Evolutionary conservation across 2,888 invertebrate species (phyloP).

Genomic region (Poecilus cupreus): DNA sequence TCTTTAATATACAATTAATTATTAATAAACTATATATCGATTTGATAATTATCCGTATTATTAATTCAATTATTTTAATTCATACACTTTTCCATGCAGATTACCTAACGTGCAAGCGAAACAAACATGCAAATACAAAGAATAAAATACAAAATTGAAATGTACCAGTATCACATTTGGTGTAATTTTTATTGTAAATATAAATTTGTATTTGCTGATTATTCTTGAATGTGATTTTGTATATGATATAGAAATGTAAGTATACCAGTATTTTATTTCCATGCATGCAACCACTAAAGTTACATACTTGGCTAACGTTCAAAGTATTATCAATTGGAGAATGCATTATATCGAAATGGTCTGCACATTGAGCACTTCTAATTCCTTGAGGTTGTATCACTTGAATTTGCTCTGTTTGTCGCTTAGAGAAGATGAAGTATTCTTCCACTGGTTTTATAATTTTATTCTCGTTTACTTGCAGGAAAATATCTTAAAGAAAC

Average conservation of each 20-base stretch:
- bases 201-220: constrained; percentile 6
- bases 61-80: too few relatives aligned
- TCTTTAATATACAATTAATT: too few relatives aligned
- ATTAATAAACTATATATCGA: too few relatives aligned
- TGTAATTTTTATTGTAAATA: neutral
- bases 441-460: constrained; percentile 96
- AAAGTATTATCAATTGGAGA: constrained; percentile 77
- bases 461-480: constrained; percentile 86
- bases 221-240: neutral
- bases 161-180: neutral
- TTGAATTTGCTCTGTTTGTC: constrained; percentile 87
- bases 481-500: constrained; percentile 82
- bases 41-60: too few relatives aligned
- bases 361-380: constrained; percentile 89
- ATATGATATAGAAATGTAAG: neutral
- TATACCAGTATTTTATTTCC: constrained; percentile 15
- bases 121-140: neutral
- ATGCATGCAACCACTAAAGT: constrained; percentile 37
- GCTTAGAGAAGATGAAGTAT: constrained; percentile 92
- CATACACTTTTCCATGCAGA: too few relatives aligned
- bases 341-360: constrained; percentile 81
- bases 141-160: neutral
- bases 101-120: too few relatives aligned
- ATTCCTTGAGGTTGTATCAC: constrained; percentile 92
- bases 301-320: constrained; percentile 77